These are phyloP conservation scores for Origma solitaria DNA, from an alignment of 2,113 vertebrate genomes.

Conservation along the genomic window DNA sequence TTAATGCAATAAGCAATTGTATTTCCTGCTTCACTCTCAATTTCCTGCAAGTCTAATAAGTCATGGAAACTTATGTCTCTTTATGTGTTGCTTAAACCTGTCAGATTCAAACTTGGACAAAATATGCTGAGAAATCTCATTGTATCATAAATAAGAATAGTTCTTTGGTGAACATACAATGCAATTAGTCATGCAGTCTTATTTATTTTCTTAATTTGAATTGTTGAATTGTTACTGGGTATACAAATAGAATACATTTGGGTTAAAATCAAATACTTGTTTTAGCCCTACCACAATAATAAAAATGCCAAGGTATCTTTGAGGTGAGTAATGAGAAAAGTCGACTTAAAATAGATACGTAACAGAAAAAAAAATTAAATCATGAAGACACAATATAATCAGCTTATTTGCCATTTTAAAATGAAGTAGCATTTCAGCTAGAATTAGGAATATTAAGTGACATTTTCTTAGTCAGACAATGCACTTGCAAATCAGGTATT, in stretches of 20 bases:
- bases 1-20: neutral
- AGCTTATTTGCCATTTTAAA: neutral
- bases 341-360: neutral
- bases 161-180: neutral
- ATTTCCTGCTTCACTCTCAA: neutral
- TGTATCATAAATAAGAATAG: neutral
- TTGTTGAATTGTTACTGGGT: neutral
- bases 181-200: neutral
- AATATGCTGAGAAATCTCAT: neutral
- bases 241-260: neutral
- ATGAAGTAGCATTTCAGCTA: neutral
- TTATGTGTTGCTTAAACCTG: neutral
- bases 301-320: neutral
- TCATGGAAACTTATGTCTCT: neutral
- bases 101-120: neutral
- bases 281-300: neutral
- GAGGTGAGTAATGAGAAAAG: neutral
- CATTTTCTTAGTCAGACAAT: neutral
- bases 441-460: neutral
- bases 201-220: neutral
- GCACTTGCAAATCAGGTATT: neutral
- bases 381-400: neutral
- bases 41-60: neutral
- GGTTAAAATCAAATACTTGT: neutral
- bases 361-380: neutral